Conservation (phyloP, 1,140 invertebrate genomes). For the Mesaphorura yosii region DNA sequence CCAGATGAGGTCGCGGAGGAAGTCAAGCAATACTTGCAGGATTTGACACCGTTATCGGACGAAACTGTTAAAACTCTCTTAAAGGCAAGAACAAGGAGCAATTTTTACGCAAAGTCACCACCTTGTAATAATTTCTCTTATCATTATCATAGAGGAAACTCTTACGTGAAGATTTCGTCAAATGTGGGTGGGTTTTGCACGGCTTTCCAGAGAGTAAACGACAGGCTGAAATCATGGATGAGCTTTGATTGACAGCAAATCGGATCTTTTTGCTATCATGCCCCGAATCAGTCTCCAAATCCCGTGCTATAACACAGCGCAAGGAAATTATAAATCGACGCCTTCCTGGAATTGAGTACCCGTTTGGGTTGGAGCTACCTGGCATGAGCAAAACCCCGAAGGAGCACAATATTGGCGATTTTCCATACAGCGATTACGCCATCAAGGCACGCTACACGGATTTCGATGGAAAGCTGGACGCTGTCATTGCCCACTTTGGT, state of each 20-base stretch:
- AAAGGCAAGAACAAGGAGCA: conserved; percentile 7
- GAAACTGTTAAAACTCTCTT: conserved; percentile 11
- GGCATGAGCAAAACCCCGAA: neutral
- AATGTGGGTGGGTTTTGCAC: conserved; percentile 22
- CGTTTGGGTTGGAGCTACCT: neutral
- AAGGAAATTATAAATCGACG: neutral
- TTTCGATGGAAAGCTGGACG: neutral
- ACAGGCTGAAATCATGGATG: conserved; percentile 15
- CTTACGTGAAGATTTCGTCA: conserved; percentile 14
- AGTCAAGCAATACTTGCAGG: conserved; percentile 14
- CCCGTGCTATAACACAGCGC: neutral
- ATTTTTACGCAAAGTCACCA: neutral
- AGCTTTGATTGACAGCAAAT: conserved; percentile 6
- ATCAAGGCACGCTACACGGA: neutral
- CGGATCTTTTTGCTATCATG: conserved; percentile 19
- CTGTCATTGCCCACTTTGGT: neutral
- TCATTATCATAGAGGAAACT: conserved; percentile 9
- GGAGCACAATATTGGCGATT: neutral
- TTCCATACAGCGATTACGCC: neutral
- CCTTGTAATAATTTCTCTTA: neutral
- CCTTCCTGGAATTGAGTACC: neutral
- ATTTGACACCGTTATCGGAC: conserved; percentile 19
- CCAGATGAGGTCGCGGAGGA: conserved; percentile 6
- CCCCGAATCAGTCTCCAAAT: neutral
- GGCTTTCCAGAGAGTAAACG: conserved; percentile 20